A percentile compares a stretch with the other conserved stretches of the same genome.
phyloP scores from a whole-genome alignment of 2,113 vertebrate species.

The Apistogramma diplotaenia region DNA sequence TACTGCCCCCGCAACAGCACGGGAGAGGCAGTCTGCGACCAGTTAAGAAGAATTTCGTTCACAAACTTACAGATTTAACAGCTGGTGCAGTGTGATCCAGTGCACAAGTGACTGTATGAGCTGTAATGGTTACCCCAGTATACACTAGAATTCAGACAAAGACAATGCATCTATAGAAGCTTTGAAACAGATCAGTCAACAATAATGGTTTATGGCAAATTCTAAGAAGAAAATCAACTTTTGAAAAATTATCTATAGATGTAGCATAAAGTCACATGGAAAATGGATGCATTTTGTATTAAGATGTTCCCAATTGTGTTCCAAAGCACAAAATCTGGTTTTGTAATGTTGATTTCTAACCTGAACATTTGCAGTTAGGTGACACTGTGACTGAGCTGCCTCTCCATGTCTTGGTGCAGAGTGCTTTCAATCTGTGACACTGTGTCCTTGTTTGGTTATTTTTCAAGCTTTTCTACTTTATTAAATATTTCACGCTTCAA shows the following conservation, averaged over 20 bases:
- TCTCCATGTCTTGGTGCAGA: background rate
- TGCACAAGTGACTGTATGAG: background rate
- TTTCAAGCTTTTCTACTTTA: slow-evolving; percentile 11
- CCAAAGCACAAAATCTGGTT: too few relatives aligned
- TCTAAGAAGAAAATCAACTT: background rate
- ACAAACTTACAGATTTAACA: background rate
- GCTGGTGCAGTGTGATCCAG: background rate
- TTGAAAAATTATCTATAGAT: background rate
- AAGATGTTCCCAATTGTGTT: background rate
- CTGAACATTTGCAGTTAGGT: background rate
- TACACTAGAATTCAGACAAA: background rate
- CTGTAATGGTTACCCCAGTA: background rate
- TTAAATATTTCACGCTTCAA: slow-evolving; percentile 9
- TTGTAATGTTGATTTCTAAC: background rate
- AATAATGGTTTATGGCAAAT: background rate
- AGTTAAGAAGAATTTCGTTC: background rate
- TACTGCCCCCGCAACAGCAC: too few relatives aligned
- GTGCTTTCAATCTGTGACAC: background rate
- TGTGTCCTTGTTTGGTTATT: slow-evolving; percentile 13
- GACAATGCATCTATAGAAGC: background rate
- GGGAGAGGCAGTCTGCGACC: too few relatives aligned
- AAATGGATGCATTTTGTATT: background rate
- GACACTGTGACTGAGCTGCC: background rate
- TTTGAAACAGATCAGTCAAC: background rate
- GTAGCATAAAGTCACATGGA: background rate